Conservation (phyloP, 1,140 invertebrate genomes). For the Theocolax elegans region DNA sequence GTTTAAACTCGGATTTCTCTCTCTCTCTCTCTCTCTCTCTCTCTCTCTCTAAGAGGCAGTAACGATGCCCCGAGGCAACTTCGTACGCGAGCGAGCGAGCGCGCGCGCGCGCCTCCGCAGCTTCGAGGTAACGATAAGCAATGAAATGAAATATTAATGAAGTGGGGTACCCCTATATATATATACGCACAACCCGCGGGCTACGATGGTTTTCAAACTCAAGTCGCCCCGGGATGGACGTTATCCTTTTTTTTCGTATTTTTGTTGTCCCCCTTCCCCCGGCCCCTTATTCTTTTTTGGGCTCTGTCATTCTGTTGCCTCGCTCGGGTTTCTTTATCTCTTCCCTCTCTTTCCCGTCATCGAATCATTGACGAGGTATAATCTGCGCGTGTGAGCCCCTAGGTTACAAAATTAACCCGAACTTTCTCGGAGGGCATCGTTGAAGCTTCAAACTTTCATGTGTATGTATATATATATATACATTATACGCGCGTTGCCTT, state of each 20-base stretch:
- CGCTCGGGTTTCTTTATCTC: background rate
- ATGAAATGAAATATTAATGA: constrained; percentile 69
- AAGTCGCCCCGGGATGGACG: background rate
- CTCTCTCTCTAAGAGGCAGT: constrained; percentile 19
- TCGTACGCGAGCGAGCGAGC: constrained; percentile 43
- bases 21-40: constrained; percentile 21
- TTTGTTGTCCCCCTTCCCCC: background rate
- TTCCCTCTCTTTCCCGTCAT: constrained; percentile 6
- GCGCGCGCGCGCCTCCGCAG: constrained; percentile 42
- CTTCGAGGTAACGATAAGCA: constrained; percentile 66
- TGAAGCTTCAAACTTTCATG: too few species aligned
- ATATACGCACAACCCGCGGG: background rate
- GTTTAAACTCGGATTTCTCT: background rate
- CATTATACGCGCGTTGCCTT: too few species aligned
- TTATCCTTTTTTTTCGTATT: background rate
- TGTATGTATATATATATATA: too few species aligned
- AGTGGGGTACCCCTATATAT: constrained; percentile 43
- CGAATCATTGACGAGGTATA: constrained; percentile 31
- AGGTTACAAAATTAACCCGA: too few species aligned
- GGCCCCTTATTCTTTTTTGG: background rate
- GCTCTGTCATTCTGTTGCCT: constrained; percentile 5
- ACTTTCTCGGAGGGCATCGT: too few species aligned
- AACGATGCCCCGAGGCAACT: too few species aligned
- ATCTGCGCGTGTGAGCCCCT: background rate
- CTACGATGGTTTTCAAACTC: constrained; percentile 38